Percentiles rank a stretch among this genome's conserved stretches.
Evolutionary conservation across 2,888 invertebrate species (phyloP).

Genomic region (Euproctis similis): DNA sequence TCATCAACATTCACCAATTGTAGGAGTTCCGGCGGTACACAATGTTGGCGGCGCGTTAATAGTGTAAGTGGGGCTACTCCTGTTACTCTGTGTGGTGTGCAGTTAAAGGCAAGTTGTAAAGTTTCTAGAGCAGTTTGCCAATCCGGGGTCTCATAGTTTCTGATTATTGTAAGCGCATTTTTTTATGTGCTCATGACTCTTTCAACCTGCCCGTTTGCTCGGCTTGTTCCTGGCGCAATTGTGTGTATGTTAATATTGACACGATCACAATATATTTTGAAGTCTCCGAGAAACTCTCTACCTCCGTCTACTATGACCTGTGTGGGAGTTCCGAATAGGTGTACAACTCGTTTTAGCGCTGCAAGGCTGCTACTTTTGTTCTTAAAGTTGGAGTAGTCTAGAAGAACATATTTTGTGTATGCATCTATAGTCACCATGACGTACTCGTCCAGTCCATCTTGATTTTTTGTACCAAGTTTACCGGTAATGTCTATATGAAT

Average conservation of each 20-base stretch:
- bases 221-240: background rate
- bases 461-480: background rate
- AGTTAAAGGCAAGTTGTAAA: too few relatives aligned
- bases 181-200: background rate
- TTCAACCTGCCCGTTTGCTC: background rate
- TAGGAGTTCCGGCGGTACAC: conserved; percentile 9
- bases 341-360: too few relatives aligned
- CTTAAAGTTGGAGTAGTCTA: background rate
- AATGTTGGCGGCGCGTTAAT: conserved; percentile 2
- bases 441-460: background rate
- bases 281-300: too few relatives aligned
- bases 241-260: too few relatives aligned
- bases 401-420: background rate
- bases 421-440: background rate
- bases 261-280: too few relatives aligned
- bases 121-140: background rate
- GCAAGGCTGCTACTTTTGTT: background rate
- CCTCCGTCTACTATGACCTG: too few relatives aligned
- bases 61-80: conserved; percentile 7
- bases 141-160: background rate
- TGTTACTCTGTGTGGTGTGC: conserved; percentile 4
- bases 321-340: too few relatives aligned
- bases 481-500: conserved; percentile 3
- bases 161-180: background rate
- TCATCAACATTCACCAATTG: conserved; percentile 6